Base-by-base conservation (phyloP, 92 coral and sea anemone species). In the Phenganax marumi region DNA sequence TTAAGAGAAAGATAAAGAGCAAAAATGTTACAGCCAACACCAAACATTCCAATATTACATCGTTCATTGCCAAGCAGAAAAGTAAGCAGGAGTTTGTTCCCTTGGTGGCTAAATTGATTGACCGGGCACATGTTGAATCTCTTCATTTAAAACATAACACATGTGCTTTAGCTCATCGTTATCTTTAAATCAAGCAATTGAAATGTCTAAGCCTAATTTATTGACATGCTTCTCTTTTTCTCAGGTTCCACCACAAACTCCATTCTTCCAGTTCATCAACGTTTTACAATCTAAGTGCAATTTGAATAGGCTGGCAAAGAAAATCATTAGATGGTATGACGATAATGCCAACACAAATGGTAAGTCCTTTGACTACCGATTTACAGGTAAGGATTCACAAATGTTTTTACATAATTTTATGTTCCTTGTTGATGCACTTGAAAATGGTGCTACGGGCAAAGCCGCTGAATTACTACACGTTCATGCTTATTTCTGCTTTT, bases 111-210 rank as follows among this genome's bases (percentile, higher is more conserved):
- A 53, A 39, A 46, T 24, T 43, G 50, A 68, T 78, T 57, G 83
- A 78, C 19, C 13, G 55, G 11, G 70, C 53, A 56, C 83, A 78
- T 78, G 83, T 78, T 39, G 83, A 78, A 39, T 53, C 83, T 23
- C 66, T 76, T 39, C 81, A 76, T 78, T 58, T 66, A 66, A 78
- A 78, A 52, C 57, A 78, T 78, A 78, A 78, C 70, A 53, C 55
- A 6, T 78, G 83, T 78, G 83, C 83, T 60, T 57, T 60, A 43
- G 71, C 83, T 3, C 78, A 83, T 60, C 78, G 70, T 64, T 73
- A 33, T 57, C 62, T 73, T 62, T 77, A 50, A 55, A 55, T 23
- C 64, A 58, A 55, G 68, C 68, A 39, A 62, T 62, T 62, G 68
- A 62, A 62, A 62, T 62, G 68, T 62, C 68, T n/a, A 68, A 64